Evolutionary conservation across 2,797 vertebrate genomes (phyloP).

Genomic region (Limosa lapponica): DNA sequence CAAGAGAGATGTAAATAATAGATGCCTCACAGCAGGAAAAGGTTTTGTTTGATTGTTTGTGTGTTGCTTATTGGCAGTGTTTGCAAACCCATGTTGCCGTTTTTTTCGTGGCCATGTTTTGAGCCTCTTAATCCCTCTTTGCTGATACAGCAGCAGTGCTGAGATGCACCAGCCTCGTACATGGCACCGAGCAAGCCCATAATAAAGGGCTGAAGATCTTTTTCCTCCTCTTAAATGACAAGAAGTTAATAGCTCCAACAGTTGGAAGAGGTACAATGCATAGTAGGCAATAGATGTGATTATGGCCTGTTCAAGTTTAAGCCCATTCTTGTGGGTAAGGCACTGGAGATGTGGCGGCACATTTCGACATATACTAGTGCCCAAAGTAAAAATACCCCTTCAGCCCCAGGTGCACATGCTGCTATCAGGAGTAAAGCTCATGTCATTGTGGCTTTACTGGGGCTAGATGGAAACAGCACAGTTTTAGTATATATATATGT

Average conservation of each 20-base stretch:
- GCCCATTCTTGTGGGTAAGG: neutral
- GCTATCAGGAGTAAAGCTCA: neutral
- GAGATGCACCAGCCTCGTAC: neutral
- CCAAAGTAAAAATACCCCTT: neutral
- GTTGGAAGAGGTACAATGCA: neutral
- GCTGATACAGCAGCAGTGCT: neutral
- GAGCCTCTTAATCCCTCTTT: neutral
- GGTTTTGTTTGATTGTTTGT: neutral
- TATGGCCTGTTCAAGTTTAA: neutral
- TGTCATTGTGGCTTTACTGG: neutral
- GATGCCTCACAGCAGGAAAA: neutral
- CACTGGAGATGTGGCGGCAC: rapidly evolving
- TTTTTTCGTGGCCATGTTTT: neutral
- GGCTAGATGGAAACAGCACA: neutral
- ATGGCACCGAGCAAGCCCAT: neutral
- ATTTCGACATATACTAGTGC: rapidly evolving
- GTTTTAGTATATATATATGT: neutral
- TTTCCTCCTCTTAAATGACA: neutral
- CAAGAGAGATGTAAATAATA: neutral
- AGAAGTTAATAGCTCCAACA: neutral
- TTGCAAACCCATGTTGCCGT: neutral
- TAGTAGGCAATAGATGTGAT: neutral
- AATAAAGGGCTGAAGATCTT: neutral
- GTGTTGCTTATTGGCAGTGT: neutral
- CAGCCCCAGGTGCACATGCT: rapidly evolving